Evolutionary conservation across 2,888 invertebrate genomes (phyloP).

Genomic region (Gisinianus flammeolus): DNA sequence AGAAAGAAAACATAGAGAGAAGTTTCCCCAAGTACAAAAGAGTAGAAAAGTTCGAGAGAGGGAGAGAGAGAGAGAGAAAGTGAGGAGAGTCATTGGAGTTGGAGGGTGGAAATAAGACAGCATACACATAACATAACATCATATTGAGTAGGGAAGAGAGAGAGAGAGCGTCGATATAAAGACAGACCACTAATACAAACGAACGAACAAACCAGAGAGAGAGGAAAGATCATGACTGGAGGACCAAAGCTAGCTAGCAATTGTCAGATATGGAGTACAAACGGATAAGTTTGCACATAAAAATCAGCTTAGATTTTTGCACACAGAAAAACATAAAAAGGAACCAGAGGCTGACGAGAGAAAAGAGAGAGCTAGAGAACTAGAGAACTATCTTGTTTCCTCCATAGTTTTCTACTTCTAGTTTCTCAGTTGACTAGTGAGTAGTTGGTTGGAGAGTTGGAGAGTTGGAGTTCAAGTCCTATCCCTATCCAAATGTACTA

Average conservation of each 20-base stretch:
- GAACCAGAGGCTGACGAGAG: not conserved
- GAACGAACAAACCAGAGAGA: not conserved
- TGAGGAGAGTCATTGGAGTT: not conserved
- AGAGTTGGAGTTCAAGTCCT: too few species aligned
- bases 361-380: too few species aligned
- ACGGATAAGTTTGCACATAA: conserved; percentile 24
- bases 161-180: not conserved
- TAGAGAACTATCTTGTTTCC: not conserved
- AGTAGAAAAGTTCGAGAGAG: not conserved
- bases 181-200: not conserved
- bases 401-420: too few species aligned
- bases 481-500: too few species aligned
- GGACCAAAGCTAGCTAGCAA: not conserved
- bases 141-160: not conserved
- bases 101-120: not conserved
- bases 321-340: not conserved
- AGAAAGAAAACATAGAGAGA: not conserved
- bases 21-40: not conserved
- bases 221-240: not conserved
- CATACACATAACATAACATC: not conserved
- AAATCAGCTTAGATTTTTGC: conserved; percentile 7
- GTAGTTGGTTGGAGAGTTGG: too few species aligned
- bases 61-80: not conserved
- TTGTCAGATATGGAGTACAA: conserved; percentile 6
- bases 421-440: too few species aligned